Evolutionary conservation across 2,113 vertebrate species (phyloP), one percentile per base, ranked within the genome.

Genomic region (Montifringilla adamsi): DNA sequence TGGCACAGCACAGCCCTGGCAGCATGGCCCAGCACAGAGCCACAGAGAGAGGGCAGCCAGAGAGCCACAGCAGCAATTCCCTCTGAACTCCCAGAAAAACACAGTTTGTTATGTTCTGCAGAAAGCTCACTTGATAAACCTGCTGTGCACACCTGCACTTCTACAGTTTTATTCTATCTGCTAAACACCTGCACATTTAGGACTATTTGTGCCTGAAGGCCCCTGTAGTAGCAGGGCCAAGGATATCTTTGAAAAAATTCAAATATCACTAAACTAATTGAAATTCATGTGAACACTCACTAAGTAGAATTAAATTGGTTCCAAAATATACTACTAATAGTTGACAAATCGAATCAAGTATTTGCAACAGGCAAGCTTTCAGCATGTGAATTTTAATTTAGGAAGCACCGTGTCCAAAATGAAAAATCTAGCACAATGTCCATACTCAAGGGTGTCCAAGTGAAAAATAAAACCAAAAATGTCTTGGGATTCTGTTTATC

Each of bases 121-220:
- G 13, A 69, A 89, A 47, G 17, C 3, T 93, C 85, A 68, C 90
- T 72, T 90, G 80, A 86, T 30, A 94, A 95, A 84, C 84, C 87
- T 88, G 86, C 94, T 94, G 72, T 39, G 89, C 91, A 87, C 96
- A 98, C 95, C 96, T 97, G 96, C 76, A 87, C 74, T 85, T 92
- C 87, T 58, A 92, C 58, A 19, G 56, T 73, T 97, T 91, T 87
- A 75, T 94, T 90, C 37, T 46, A 81, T 67, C 87, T 96, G 63
- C 90, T 92, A 56, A 97, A 92, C 91, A 97, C 93, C 95, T 96
- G 97, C 89, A 96, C 67, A 66, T 94, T 94, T 91, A 94, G 92
- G 86, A 47, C 55, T 75, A 3, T 31, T 37, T 89, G 96, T 96
- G 89, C 84, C 91, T 66, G 78, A 95, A 90, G 90, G 80, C 39